Conservation (phyloP, 2,113 vertebrate species). For the Hemiprocne comata region DNA sequence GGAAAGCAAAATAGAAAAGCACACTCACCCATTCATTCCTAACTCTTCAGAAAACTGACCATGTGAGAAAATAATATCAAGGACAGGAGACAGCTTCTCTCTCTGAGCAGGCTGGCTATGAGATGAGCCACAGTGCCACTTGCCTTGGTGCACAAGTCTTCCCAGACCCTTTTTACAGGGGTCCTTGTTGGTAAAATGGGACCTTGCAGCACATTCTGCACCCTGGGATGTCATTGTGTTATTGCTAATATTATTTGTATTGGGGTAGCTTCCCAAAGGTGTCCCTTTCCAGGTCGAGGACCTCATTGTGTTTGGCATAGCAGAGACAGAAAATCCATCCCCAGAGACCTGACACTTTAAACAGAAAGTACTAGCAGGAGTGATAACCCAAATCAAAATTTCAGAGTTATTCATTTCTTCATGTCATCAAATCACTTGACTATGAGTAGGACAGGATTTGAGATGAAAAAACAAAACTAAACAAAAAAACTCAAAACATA, state of each 20-base stretch:
- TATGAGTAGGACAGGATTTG: neutral
- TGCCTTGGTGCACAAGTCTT: neutral
- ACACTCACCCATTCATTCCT: neutral
- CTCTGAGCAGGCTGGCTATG: neutral
- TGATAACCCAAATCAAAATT: neutral
- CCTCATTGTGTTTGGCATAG: neutral
- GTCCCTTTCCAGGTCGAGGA: neutral
- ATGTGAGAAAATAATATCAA: neutral
- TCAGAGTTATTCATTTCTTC: neutral
- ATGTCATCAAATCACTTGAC: neutral
- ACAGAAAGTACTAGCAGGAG: neutral
- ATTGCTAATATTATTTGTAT: neutral
- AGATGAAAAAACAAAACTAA: neutral
- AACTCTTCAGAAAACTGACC: conserved; percentile 22
- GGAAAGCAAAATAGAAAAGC: neutral
- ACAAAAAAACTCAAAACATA: too few species aligned
- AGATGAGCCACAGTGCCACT: neutral
- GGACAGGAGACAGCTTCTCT: neutral
- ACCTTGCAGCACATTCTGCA: neutral
- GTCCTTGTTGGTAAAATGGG: neutral
- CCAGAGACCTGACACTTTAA: neutral
- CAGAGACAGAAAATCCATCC: neutral
- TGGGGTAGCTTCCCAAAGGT: neutral
- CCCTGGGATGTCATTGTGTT: neutral
- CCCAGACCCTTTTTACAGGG: neutral